These are phyloP conservation scores for Rousettus leschenaultii DNA, from an alignment of 2,113 vertebrate species.

Conservation along the genomic window DNA sequence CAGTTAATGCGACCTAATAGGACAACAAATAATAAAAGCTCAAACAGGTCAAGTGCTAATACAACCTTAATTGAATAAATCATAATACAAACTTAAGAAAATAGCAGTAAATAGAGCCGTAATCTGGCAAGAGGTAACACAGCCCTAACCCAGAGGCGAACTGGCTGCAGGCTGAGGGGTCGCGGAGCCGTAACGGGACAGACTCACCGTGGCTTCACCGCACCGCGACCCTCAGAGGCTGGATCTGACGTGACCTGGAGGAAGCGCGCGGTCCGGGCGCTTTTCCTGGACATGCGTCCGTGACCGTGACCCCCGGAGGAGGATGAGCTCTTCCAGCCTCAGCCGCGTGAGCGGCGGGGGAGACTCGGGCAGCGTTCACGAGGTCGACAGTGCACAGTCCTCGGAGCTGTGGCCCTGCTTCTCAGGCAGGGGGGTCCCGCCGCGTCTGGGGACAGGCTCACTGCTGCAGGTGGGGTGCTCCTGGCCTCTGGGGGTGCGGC, in stretches of 20 bases:
- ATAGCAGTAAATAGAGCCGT: background rate
- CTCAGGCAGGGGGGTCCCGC: background rate
- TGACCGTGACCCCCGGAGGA: no score
- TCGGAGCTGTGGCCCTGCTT: background rate
- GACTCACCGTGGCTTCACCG: rapidly evolving
- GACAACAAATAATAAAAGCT: rapidly evolving
- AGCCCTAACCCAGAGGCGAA: rapidly evolving
- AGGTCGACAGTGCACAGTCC: no score
- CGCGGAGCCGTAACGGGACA: no score
- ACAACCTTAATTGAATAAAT: rapidly evolving
- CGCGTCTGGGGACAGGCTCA: background rate
- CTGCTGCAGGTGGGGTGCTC: background rate
- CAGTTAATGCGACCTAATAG: rapidly evolving
- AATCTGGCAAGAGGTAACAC: rapidly evolving
- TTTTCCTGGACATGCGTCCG: no score
- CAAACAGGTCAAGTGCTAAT: rapidly evolving
- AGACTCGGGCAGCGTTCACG: no score
- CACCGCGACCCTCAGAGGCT: background rate
- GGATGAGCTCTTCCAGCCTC: no score
- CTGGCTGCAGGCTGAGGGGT: no score
- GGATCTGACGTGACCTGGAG: rapidly evolving
- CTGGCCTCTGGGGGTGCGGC: background rate
- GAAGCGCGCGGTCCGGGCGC: no score
- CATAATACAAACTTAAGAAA: background rate
- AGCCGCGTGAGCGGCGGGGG: rapidly evolving